phyloP scores from a whole-genome alignment of 2,113 vertebrate genomes.

The Pterocles burchelli region DNA sequence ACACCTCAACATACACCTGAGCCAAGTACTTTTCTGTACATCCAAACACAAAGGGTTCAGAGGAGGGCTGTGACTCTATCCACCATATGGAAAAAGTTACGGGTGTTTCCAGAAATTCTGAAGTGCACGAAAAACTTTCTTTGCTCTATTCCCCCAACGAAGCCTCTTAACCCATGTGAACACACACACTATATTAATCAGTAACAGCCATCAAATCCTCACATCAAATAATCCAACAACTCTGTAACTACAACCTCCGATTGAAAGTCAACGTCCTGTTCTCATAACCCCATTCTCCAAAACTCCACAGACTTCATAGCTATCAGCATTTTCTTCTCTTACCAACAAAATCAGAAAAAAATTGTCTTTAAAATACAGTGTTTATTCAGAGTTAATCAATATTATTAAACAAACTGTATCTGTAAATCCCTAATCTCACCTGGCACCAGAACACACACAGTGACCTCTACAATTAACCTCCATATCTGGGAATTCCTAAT shows the following conservation, averaged over 20 bases:
- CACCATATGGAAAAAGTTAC: background rate
- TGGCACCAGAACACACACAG: background rate
- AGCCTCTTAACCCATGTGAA: background rate
- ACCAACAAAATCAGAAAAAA: background rate
- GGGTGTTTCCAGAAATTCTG: background rate
- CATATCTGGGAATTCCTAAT: background rate
- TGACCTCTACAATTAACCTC: background rate
- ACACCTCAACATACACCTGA: background rate
- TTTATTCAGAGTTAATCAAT: background rate
- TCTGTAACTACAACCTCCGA: background rate
- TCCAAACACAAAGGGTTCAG: background rate
- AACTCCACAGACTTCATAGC: background rate
- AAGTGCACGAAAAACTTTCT: background rate
- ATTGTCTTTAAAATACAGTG: background rate
- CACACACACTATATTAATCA: fast-evolving
- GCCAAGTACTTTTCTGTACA: background rate
- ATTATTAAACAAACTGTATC: background rate
- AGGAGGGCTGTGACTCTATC: background rate
- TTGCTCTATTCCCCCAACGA: background rate
- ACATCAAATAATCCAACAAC: background rate
- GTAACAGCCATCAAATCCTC: background rate
- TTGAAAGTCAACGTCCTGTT: background rate
- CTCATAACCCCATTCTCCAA: background rate
- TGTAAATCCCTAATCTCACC: background rate
- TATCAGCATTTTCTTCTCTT: background rate